Percentiles rank a stretch among this genome's conserved stretches.
These are phyloP conservation scores for Nasua narica DNA, from an alignment of 2,797 vertebrate genomes.

Conservation along the genomic window DNA sequence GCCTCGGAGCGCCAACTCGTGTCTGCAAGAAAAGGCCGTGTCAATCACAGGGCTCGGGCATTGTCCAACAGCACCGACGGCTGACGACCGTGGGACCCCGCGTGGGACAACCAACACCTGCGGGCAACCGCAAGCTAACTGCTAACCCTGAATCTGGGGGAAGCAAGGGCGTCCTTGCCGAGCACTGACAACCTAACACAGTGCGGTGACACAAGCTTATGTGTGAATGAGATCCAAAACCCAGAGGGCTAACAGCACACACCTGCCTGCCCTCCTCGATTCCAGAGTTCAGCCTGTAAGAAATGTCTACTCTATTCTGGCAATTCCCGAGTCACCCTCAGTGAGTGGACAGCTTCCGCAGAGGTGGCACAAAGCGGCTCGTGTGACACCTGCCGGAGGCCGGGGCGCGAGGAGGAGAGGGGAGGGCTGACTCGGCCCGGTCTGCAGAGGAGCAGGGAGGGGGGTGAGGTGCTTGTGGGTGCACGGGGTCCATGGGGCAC, in stretches of 20 bases:
- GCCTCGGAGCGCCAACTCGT: conserved; percentile 99
- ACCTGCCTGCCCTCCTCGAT: background rate
- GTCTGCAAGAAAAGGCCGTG: conserved; percentile 84
- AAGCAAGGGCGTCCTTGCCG: background rate
- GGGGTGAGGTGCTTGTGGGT: background rate
- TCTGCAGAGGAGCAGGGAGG: background rate
- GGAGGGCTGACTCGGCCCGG: background rate
- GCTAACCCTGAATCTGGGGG: background rate
- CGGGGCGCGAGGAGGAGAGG: no score
- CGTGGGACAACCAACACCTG: background rate
- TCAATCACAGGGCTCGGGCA: conserved; percentile 21
- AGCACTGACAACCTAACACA: background rate
- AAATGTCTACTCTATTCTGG: background rate
- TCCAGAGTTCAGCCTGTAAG: background rate
- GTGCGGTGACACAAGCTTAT: background rate
- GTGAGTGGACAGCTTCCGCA: background rate
- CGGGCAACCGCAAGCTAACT: background rate
- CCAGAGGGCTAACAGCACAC: background rate
- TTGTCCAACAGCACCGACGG: background rate
- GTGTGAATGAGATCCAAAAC: background rate
- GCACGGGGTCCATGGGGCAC: background rate
- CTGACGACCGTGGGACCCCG: background rate
- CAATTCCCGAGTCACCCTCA: background rate
- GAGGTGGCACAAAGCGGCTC: background rate
- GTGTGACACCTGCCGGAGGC: background rate